A percentile compares a stretch with the other conserved stretches of the same genome.
phyloP scores from a whole-genome alignment of 2,797 vertebrate genomes.

The Neomorphus geoffroyi region DNA sequence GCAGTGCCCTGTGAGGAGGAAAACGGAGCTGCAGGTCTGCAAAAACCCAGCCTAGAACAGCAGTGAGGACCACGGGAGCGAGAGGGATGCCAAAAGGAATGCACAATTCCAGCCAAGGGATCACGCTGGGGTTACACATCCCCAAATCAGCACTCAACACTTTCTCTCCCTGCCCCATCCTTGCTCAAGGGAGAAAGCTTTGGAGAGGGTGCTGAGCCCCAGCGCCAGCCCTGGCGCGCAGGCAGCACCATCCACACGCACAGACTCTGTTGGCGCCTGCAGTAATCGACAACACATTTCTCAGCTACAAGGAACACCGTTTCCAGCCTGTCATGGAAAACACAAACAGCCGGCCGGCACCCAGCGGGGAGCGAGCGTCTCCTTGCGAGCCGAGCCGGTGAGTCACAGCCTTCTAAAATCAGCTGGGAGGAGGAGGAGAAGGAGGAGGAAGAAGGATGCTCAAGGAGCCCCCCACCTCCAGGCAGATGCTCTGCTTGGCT shows the following conservation, averaged over 20 bases:
- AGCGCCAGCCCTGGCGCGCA: not conserved
- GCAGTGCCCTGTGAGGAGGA: constrained; percentile 80
- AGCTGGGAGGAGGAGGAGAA: not conserved
- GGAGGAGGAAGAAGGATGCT: constrained; percentile 16
- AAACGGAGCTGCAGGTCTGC: not conserved
- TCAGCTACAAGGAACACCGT: not conserved
- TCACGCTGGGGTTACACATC: not conserved
- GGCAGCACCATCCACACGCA: not conserved
- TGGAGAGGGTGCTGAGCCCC: not conserved
- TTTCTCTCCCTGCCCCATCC: not conserved
- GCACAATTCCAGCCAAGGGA: not conserved
- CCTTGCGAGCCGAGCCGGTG: constrained; percentile 35
- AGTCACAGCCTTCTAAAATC: not conserved
- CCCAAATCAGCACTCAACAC: not conserved
- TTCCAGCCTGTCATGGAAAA: constrained; percentile 36
- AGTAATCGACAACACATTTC: constrained; percentile 46
- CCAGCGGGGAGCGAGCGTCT: constrained; percentile 11
- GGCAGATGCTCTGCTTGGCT: not conserved
- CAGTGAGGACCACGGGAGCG: rapidly evolving
- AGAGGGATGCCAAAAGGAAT: not conserved
- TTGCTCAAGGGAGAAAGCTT: not conserved
- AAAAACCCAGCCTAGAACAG: not conserved
- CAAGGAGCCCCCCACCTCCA: not conserved
- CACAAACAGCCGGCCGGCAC: not conserved
- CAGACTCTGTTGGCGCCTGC: not conserved